Conservation (phyloP, 1,140 invertebrate genomes). For the Penaeus japonicus region DNA sequence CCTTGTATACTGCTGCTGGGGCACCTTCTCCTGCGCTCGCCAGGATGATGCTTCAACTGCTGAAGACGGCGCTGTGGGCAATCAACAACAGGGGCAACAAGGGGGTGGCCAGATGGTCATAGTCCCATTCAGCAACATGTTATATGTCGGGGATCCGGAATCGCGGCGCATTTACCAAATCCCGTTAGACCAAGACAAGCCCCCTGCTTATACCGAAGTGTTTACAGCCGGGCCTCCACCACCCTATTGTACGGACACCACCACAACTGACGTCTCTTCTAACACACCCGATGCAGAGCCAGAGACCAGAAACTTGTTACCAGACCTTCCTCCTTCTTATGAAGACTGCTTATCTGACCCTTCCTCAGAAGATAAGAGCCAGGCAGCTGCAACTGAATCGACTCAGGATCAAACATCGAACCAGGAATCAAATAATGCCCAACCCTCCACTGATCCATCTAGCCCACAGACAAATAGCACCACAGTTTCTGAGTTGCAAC, state of each 20-base stretch:
- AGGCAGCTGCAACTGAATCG: background rate
- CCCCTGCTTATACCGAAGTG: constrained; percentile 37
- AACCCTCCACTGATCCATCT: background rate
- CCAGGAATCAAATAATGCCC: background rate
- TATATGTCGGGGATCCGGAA: constrained; percentile 45
- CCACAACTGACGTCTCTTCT: background rate
- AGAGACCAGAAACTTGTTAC: background rate
- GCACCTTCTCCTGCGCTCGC: constrained; percentile 65
- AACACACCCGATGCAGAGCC: background rate
- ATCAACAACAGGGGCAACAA: background rate
- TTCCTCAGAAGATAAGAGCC: background rate
- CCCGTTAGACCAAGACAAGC: constrained; percentile 38
- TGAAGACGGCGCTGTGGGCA: background rate
- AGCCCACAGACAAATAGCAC: no score
- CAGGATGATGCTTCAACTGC: constrained; percentile 10
- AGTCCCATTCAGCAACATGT: constrained; percentile 45
- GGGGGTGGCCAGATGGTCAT: constrained; percentile 31
- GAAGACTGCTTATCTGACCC: constrained; percentile 19
- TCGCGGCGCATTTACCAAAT: constrained; percentile 36
- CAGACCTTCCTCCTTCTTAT: constrained; percentile 41
- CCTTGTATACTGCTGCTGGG: constrained; percentile 71
- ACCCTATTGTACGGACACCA: constrained; percentile 10
- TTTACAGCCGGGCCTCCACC: constrained; percentile 27
- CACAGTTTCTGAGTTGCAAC: no score
- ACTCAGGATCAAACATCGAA: background rate